Evolutionary conservation across 2,888 invertebrate species (phyloP).

Genomic region (Leptopilina drosophilae): DNA sequence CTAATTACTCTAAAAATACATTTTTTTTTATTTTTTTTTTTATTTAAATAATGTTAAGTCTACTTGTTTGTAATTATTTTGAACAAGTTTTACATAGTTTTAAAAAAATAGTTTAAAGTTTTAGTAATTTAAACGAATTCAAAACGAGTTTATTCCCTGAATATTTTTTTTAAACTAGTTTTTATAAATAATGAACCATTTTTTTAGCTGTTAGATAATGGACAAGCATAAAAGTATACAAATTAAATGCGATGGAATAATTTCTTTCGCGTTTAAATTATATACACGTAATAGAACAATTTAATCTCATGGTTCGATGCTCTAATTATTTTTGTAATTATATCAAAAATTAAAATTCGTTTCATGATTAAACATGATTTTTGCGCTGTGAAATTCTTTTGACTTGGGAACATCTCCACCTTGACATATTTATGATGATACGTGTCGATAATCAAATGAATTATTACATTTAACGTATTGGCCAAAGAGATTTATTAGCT

Average conservation of each 20-base stretch:
- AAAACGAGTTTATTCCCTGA: too few relatives aligned
- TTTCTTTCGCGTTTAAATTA: background rate
- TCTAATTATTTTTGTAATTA: conserved; percentile 12
- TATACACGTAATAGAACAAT: background rate
- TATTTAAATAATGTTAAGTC: too few relatives aligned
- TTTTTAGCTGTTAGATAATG: too few relatives aligned
- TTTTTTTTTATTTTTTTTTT: too few relatives aligned
- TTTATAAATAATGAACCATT: too few relatives aligned
- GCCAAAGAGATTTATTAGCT: conserved; percentile 13
- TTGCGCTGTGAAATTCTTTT: background rate
- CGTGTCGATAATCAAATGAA: conserved; percentile 35
- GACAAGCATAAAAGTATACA: too few relatives aligned
- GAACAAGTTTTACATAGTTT: too few relatives aligned
- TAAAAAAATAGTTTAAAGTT: too few relatives aligned
- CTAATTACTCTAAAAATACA: too few relatives aligned
- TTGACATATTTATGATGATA: conserved; percentile 15
- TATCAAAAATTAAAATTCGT: background rate
- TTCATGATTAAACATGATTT: background rate
- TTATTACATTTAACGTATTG: conserved; percentile 22
- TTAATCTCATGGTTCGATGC: background rate
- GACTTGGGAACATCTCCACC: background rate
- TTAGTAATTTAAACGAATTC: too few relatives aligned
- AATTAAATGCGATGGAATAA: background rate
- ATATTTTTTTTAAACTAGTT: too few relatives aligned
- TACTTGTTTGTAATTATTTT: too few relatives aligned